Evolutionary conservation across 30 jellyfish, hydroid and myxozoan genomes (phyloP).

Genomic region (Sanderia malayensis): DNA sequence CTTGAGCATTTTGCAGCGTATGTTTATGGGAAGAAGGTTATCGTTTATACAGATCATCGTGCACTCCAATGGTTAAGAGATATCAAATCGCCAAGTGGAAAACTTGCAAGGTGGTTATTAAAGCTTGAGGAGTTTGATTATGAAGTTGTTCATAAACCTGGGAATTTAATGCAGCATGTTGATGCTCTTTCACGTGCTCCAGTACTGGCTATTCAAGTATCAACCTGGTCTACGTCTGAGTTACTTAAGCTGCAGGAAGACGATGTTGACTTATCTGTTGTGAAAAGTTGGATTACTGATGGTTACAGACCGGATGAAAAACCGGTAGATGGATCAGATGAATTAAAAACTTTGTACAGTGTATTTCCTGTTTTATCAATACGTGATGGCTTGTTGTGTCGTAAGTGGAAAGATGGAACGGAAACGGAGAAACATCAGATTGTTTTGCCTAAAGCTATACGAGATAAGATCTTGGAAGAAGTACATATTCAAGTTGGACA

Average conservation of each 20-base stretch:
- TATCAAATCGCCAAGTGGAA: background rate
- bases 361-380: background rate
- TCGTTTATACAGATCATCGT: background rate
- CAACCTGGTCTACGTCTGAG: constrained; percentile 1
- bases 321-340: background rate
- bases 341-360: background rate
- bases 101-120: background rate
- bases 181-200: constrained; percentile 1
- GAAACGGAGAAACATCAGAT: background rate
- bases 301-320: background rate
- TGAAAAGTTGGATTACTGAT: background rate
- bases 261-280: background rate
- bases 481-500: background rate
- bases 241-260: background rate
- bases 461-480: background rate
- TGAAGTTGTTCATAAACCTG: background rate
- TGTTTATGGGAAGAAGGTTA: background rate
- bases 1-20: background rate
- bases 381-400: background rate
- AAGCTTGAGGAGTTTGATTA: background rate
- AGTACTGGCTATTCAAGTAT: background rate
- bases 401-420: background rate
- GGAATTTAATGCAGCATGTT: background rate
- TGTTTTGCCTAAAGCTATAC: background rate
- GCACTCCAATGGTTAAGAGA: background rate